Evolutionary conservation across 37 sponge, comb jelly and placozoan species (phyloP).

Genomic region (Amphimedon queenslandica): DNA sequence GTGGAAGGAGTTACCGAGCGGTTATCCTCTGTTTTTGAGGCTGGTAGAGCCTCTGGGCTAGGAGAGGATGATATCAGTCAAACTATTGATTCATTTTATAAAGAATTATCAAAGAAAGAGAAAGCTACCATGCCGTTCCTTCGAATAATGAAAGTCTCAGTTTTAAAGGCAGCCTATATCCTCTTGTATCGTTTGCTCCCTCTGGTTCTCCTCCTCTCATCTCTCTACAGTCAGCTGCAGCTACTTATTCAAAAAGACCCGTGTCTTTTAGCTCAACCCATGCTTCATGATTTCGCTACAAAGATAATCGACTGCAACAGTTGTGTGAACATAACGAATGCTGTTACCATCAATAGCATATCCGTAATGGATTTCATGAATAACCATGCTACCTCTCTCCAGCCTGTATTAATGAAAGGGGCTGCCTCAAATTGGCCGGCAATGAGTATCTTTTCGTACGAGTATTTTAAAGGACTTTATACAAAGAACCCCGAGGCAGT

Average conservation of each 20-base stretch:
- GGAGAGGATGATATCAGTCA: too few relatives aligned
- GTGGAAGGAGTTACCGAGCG: too few relatives aligned
- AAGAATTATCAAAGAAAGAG: too few relatives aligned
- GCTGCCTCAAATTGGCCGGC: conserved; percentile 67
- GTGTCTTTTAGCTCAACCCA: conserved; percentile 31
- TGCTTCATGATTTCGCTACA: conserved; percentile 17
- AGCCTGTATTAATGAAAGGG: conserved; percentile 66
- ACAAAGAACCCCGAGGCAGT: conserved; percentile 37
- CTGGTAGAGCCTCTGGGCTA: too few relatives aligned
- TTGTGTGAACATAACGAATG: not conserved
- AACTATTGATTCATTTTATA: too few relatives aligned
- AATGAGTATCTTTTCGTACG: conserved; percentile 43
- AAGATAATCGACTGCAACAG: conserved; percentile 17
- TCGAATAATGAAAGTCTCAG: too few relatives aligned
- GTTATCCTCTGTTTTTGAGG: too few relatives aligned
- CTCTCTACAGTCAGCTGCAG: conserved; percentile 3
- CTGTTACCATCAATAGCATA: conserved; percentile 17
- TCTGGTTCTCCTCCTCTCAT: not conserved
- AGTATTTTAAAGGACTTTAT: conserved; percentile 70
- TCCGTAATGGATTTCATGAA: conserved; percentile 40
- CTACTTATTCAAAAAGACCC: conserved; percentile 1
- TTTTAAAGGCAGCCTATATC: too few relatives aligned
- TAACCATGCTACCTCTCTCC: conserved; percentile 36
- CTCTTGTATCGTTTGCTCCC: conserved; percentile 22
- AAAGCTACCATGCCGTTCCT: too few relatives aligned